A percentile compares a stretch with the other conserved stretches of the same genome.
Conservation (phyloP, 2,797 vertebrate genomes). For the Lateolabrax maculatus region DNA sequence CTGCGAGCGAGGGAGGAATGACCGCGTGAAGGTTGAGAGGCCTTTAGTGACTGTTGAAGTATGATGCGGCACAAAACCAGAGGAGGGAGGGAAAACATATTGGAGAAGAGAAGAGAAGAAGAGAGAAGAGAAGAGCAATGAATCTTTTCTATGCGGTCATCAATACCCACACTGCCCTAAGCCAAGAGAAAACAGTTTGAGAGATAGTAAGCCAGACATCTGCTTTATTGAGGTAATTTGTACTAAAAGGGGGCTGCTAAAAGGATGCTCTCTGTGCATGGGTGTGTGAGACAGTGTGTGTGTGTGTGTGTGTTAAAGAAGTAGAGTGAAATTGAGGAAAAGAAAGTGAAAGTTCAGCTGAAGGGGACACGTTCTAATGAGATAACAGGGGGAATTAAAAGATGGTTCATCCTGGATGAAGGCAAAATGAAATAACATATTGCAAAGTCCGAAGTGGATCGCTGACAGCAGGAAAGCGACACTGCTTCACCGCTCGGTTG, state of each 20-base stretch:
- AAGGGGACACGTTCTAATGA: slow-evolving; percentile 57
- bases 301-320: slow-evolving; percentile 13
- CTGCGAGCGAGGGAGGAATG: slow-evolving; percentile 24
- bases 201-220: slow-evolving; percentile 75
- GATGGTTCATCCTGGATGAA: slow-evolving; percentile 33
- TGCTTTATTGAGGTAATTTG: slow-evolving; percentile 83
- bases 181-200: slow-evolving; percentile 71
- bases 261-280: slow-evolving; percentile 50
- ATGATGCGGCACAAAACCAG: slow-evolving; percentile 50
- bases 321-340: slow-evolving; percentile 27
- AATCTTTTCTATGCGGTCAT: slow-evolving; percentile 79
- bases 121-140: slow-evolving; percentile 54
- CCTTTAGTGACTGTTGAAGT: slow-evolving; percentile 57
- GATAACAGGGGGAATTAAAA: slow-evolving; percentile 31
- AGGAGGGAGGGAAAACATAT: slow-evolving; percentile 20
- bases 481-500: neutral
- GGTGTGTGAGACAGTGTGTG: slow-evolving; percentile 29
- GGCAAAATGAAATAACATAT: slow-evolving; percentile 27
- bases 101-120: slow-evolving; percentile 20
- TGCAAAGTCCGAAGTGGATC: slow-evolving; percentile 9
- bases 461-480: neutral
- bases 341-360: slow-evolving; percentile 61
- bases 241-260: slow-evolving; percentile 72
- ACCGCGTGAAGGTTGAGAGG: slow-evolving; percentile 67
- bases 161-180: slow-evolving; percentile 75